Evolutionary conservation across 2,797 vertebrate genomes (phyloP), one percentile per base, ranked within the genome.

Genomic region (Microctenopoma stevenorrisi): DNA sequence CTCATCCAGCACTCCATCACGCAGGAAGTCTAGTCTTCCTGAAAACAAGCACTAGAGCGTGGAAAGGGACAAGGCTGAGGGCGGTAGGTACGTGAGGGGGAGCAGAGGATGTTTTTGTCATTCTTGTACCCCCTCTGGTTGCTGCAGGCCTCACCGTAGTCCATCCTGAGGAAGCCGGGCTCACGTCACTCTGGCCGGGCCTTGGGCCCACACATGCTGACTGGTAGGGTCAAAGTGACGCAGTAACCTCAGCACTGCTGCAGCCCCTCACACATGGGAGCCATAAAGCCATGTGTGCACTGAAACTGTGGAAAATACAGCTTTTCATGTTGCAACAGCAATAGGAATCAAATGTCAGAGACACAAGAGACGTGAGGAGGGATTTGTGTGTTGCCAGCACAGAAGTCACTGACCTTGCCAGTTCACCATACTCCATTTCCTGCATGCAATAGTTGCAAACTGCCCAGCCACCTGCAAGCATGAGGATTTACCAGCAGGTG

Each of bases 61-160:
- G 87, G 64, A 88, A 91, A 87, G 82, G 87, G 87, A 88, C 78
- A 90, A 93, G 84, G 91, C 83, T 78, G 72, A 71, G 72, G n/a
- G 50, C 58, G 68, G 48, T 44, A 84, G 50, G 72, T 84, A 78
- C 37, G 54, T 79, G 77, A 72, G 78, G 84, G 90, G 76, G 14
- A 42, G 33, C 35, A 88, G 73, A 90, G 91, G 91, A 92, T 89
- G 90, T 93, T 92, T 90, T 90, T 91, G 92, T 93, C 90, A 22
- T 83, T 78, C 82, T 46, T 68, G 79, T 68, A 76, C 68, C 82
- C 82, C 80, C 79, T 76, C 83, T 84, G 84, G 83, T 88, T 74
- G 77, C 85, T 78, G 79, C 28, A 61, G 64, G 79, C 90, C 87
- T 72, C 64, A 61, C 76, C 84, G 85, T 82, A 40, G 82, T 70